These are phyloP conservation scores for Philereme transversata DNA, from an alignment of 2,888 invertebrate genomes.

Conservation along the genomic window DNA sequence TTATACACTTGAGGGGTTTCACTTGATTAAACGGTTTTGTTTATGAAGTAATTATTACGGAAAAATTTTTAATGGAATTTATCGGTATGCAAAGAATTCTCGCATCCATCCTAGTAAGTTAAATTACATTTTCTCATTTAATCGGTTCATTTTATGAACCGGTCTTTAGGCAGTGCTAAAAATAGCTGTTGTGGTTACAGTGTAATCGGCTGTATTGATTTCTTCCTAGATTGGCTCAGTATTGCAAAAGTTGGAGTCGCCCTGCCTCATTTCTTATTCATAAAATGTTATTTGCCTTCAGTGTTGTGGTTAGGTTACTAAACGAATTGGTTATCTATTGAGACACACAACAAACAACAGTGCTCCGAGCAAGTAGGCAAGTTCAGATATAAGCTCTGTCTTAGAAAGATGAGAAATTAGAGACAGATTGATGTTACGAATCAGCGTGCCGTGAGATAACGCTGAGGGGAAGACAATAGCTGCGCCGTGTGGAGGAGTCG, in stretches of 20 bases:
- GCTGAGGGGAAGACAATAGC: conserved; percentile 31
- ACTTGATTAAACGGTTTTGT: conserved; percentile 21
- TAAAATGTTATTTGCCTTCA: conserved; percentile 6
- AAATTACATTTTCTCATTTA: conserved; percentile 30
- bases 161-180: conserved; percentile 20
- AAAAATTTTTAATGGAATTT: conserved; percentile 19
- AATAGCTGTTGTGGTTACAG: conserved; percentile 23
- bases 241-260: conserved; percentile 15
- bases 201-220: conserved; percentile 27
- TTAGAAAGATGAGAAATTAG: not conserved
- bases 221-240: conserved; percentile 22
- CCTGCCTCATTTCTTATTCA: conserved; percentile 4
- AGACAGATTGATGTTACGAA: conserved; percentile 22
- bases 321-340: too few relatives aligned
- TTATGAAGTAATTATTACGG: conserved; percentile 2
- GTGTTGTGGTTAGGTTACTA: too few relatives aligned
- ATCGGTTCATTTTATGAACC: conserved; percentile 10
- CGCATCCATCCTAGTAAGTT: conserved; percentile 20
- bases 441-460: conserved; percentile 25
- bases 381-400: too few relatives aligned
- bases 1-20: conserved; percentile 20
- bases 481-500: conserved; percentile 35
- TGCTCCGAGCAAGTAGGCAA: too few relatives aligned
- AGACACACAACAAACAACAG: too few relatives aligned
- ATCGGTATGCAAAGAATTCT: conserved; percentile 15